Percentiles rank a stretch among this genome's conserved stretches.
phyloP scores from a whole-genome alignment of 2,888 invertebrate genomes.

The Globia sparganii region DNA sequence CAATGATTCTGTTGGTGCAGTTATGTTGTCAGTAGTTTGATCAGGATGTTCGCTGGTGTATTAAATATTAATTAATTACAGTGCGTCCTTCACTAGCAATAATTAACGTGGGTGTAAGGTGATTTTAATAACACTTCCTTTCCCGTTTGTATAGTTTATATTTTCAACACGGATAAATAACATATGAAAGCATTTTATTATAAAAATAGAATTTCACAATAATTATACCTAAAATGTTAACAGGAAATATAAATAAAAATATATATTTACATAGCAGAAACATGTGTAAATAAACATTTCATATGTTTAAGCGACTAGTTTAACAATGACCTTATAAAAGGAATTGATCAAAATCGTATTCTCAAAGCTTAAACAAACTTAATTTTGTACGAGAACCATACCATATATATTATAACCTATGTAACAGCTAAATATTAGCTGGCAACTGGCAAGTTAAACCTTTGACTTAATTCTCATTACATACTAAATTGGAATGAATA shows the following conservation, averaged over 20 bases:
- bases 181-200: conserved; percentile 7
- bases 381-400: conserved; percentile 7
- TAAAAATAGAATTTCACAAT: conserved; percentile 15
- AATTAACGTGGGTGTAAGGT: conserved; percentile 42
- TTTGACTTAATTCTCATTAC: conserved; percentile 17
- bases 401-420: not conserved
- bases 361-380: not conserved
- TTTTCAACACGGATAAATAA: conserved; percentile 29
- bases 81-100: conserved; percentile 42
- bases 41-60: conserved; percentile 47
- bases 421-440: conserved; percentile 43
- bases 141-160: conserved; percentile 30
- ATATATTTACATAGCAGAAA: not conserved
- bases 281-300: conserved; percentile 13
- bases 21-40: conserved; percentile 35
- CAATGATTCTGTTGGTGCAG: conserved; percentile 9
- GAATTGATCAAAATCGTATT: conserved; percentile 5
- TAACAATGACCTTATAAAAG: not conserved
- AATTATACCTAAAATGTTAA: conserved; percentile 2
- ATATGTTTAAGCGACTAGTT: conserved; percentile 4
- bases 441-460: conserved; percentile 17
- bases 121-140: conserved; percentile 54
- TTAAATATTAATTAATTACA: conserved; percentile 52
- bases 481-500: conserved; percentile 22
- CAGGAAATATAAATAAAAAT: conserved; percentile 9